Conservation (phyloP, 2,113 vertebrate genomes). For the Syngnathoides biaculeatus region DNA sequence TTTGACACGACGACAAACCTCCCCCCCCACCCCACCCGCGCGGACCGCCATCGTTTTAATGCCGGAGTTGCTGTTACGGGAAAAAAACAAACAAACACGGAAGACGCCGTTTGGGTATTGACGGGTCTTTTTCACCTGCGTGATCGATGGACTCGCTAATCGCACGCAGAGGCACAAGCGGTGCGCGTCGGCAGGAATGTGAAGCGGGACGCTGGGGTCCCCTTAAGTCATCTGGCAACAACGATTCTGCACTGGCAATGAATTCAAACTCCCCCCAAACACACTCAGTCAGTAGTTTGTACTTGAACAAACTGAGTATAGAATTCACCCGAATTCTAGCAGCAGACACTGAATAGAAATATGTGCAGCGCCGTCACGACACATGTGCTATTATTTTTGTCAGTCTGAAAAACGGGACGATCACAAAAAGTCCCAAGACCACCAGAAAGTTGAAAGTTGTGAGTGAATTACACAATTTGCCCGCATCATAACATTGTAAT, state of each 20-base stretch:
- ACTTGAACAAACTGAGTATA: neutral
- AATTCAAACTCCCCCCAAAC: neutral
- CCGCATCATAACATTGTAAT: too few species aligned
- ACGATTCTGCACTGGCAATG: conserved; percentile 10
- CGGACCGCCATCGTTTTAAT: neutral
- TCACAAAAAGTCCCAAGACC: too few species aligned
- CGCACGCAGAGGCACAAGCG: conserved; percentile 16
- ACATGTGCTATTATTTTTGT: too few species aligned
- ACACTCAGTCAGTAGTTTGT: neutral
- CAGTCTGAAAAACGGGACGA: too few species aligned
- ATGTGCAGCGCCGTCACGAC: too few species aligned
- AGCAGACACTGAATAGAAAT: too few species aligned
- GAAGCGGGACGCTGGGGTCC: conserved; percentile 39
- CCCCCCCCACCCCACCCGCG: too few species aligned
- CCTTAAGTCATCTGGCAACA: conserved; percentile 34
- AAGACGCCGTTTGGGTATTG: neutral
- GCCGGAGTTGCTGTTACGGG: neutral
- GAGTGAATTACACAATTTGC: too few species aligned
- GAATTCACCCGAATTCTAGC: neutral
- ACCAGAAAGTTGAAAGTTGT: too few species aligned
- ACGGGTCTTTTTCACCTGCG: conserved; percentile 12
- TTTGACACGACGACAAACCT: neutral
- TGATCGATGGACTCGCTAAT: conserved; percentile 44
- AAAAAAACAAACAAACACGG: neutral
- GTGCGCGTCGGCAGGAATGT: conserved; percentile 23